These are phyloP conservation scores for Anniella stebbinsi DNA, from an alignment of 2,797 vertebrate genomes.

Conservation along the genomic window DNA sequence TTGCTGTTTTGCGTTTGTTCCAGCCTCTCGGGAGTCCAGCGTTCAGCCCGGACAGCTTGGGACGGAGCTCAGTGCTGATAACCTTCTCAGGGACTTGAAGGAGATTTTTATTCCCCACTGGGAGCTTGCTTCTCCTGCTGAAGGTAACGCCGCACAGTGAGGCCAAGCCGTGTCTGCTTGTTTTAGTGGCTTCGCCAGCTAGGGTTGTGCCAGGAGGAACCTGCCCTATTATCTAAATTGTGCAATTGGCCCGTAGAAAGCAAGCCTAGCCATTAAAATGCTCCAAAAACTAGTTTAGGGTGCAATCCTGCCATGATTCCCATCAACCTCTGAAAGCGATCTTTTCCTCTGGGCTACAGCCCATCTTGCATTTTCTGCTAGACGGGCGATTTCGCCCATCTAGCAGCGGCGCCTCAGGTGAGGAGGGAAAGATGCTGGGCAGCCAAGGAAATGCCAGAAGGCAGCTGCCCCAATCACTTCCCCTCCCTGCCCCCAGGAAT, in stretches of 20 bases:
- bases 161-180: slow-evolving; percentile 59
- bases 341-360: no score
- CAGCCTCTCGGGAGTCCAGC: slow-evolving; percentile 76
- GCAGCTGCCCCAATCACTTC: no score
- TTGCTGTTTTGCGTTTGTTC: slow-evolving; percentile 69
- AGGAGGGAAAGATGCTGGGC: no score
- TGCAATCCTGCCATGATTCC: no score
- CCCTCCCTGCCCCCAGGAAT: no score
- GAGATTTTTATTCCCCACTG: slow-evolving; percentile 84
- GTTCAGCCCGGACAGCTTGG: slow-evolving; percentile 76
- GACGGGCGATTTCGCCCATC: no score
- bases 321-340: no score
- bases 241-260: background rate
- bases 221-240: background rate
- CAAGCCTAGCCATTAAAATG: background rate
- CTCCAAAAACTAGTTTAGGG: background rate
- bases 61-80: slow-evolving; percentile 82
- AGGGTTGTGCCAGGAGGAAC: slow-evolving; percentile 63
- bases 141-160: slow-evolving; percentile 79
- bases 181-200: slow-evolving; percentile 66
- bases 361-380: no score
- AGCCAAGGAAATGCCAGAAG: no score
- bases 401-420: no score
- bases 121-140: slow-evolving; percentile 81
- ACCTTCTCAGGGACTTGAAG: slow-evolving; percentile 85